A percentile compares a stretch with the other conserved stretches of the same genome.
phyloP scores from a whole-genome alignment of 1,140 invertebrate genomes.

The Ips nitidus region DNA sequence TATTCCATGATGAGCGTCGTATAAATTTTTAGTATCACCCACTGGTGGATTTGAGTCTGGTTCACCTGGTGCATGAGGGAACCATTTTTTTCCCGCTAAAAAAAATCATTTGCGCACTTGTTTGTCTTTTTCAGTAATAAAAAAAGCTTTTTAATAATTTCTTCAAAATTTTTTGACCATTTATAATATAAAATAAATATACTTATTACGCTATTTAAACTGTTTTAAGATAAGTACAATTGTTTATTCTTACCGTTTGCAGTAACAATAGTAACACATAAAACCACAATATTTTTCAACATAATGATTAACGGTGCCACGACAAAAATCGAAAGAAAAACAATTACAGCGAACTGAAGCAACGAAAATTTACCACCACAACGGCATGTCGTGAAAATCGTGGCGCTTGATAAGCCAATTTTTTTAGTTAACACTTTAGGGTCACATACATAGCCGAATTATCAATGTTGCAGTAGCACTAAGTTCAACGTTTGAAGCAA shows the following conservation, averaged over 20 bases:
- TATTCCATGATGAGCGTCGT: conserved; percentile 54
- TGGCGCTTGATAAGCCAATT: conserved; percentile 8
- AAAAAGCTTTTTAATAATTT: no score
- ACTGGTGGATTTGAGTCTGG: conserved; percentile 39
- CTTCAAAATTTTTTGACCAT: no score
- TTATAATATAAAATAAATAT: no score
- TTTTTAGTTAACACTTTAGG: background rate
- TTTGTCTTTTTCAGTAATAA: no score
- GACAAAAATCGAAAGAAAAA: conserved; percentile 37
- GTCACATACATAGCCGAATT: background rate
- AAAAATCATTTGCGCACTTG: conserved; percentile 32
- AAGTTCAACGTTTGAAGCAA: background rate
- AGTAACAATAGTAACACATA: conserved; percentile 33
- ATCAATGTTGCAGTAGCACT: background rate
- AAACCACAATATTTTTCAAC: conserved; percentile 39
- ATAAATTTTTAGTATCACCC: conserved; percentile 38
- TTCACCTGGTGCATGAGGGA: conserved; percentile 51
- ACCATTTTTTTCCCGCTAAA: conserved; percentile 54
- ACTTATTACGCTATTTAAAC: no score
- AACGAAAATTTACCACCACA: conserved; percentile 38
- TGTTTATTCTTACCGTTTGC: conserved; percentile 15
- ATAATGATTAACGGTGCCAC: conserved; percentile 37
- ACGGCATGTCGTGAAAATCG: conserved; percentile 32
- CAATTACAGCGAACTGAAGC: conserved; percentile 37
- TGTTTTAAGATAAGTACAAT: no score